Evolutionary conservation across 1,140 invertebrate species (phyloP).

Genomic region (Helicorthomorpha holstii): DNA sequence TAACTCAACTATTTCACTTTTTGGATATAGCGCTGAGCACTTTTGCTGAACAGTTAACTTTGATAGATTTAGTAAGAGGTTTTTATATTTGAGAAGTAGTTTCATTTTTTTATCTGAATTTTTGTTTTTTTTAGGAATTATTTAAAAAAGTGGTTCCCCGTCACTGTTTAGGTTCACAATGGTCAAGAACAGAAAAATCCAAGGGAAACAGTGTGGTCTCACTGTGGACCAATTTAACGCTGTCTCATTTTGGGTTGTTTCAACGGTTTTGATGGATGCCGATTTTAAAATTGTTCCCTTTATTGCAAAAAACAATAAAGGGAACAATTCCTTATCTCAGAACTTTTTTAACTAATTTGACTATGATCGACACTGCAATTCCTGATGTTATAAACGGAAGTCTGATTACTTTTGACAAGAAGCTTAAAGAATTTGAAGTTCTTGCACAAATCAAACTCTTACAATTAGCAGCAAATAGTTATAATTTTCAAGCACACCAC

Average conservation of each 20-base stretch:
- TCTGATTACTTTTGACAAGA: conserved; percentile 96
- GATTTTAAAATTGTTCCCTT: conserved; percentile 48
- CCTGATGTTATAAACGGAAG: conserved; percentile 67
- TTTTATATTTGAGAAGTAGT: no score
- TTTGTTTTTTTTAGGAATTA: conserved; percentile 44
- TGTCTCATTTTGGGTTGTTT: conserved; percentile 77
- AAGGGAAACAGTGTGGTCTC: conserved; percentile 45
- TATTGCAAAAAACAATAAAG: conserved; percentile 34
- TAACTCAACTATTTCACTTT: conserved; percentile 37
- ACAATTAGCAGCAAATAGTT: conserved; percentile 94
- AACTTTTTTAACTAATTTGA: conserved; percentile 95
- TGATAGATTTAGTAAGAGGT: conserved; percentile 70
- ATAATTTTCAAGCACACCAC: conserved; percentile 64
- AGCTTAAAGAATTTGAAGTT: conserved; percentile 96
- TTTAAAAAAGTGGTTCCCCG: no score
- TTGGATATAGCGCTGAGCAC: conserved; percentile 69
- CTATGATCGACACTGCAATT: conserved; percentile 98
- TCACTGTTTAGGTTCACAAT: conserved; percentile 91
- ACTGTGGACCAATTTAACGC: conserved; percentile 95
- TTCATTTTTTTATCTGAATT: conserved; percentile 5
- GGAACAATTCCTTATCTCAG: conserved; percentile 97
- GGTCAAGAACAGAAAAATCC: conserved; percentile 75
- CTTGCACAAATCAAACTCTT: conserved; percentile 88
- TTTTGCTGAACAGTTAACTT: conserved; percentile 92
- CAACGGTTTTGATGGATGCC: no score